A percentile compares a stretch with the other conserved stretches of the same genome.
Evolutionary conservation across 2,888 invertebrate genomes (phyloP).

Genomic region (Philhelius pedissequus): DNA sequence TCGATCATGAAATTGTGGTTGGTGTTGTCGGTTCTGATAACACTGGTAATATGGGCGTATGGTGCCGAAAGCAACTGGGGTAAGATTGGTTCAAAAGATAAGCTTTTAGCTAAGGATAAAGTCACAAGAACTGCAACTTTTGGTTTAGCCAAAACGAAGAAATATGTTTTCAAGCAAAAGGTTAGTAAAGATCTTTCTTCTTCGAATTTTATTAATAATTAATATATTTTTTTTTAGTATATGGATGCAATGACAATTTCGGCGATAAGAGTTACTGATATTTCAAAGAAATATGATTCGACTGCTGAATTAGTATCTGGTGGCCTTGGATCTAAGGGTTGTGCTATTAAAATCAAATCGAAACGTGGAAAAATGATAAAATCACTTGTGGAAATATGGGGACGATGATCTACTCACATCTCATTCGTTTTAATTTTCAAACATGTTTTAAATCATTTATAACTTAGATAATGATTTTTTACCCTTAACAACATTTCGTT

Average conservation of each 20-base stretch:
- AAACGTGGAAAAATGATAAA: slow-evolving; percentile 72
- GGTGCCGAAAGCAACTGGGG: not conserved
- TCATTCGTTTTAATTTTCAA: no score
- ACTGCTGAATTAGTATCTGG: slow-evolving; percentile 75
- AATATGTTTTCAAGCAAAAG: slow-evolving; percentile 1
- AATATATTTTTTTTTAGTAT: no score
- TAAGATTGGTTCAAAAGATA: not conserved
- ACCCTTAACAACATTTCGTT: no score
- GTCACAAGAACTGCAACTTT: not conserved
- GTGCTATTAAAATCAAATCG: slow-evolving; percentile 78
- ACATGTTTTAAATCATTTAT: no score
- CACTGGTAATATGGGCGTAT: not conserved
- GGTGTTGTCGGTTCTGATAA: not conserved
- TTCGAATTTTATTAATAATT: no score
- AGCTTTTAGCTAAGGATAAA: not conserved
- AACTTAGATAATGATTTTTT: no score
- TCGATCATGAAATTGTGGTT: not conserved
- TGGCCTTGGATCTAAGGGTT: slow-evolving; percentile 78
- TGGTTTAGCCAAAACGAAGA: not conserved
- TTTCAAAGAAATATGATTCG: slow-evolving; percentile 73
- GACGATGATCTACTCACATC: slow-evolving; percentile 72
- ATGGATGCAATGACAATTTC: not conserved
- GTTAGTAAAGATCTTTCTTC: not conserved
- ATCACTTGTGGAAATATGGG: not conserved
- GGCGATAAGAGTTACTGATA: not conserved